Conservation (phyloP, 2,888 invertebrate species). For the Myopa testacea region DNA sequence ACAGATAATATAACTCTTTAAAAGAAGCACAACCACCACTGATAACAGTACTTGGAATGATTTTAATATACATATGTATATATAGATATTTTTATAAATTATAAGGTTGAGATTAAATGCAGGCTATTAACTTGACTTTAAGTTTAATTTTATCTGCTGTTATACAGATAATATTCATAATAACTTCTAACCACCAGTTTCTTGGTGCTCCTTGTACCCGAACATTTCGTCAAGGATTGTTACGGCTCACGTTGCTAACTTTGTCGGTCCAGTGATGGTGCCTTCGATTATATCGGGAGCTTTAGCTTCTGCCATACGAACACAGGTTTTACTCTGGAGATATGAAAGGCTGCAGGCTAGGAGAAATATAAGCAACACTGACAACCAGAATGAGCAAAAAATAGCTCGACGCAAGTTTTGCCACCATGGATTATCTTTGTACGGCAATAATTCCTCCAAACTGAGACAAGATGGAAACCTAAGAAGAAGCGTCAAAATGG, state of each 20-base stretch:
- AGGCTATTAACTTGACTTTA: no score
- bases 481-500: conserved; percentile 23
- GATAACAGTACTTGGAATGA: no score
- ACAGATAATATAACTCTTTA: no score
- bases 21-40: no score
- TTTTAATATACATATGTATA: no score
- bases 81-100: no score
- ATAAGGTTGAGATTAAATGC: no score
- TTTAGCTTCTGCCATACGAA: not conserved
- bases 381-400: conserved; percentile 70
- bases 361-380: conserved; percentile 69
- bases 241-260: conserved; percentile 9
- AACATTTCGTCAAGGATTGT: not conserved
- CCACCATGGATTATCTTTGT: conserved; percentile 70
- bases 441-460: conserved; percentile 70
- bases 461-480: conserved; percentile 65
- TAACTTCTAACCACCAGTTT: no score
- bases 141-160: no score
- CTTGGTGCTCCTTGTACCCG: no score
- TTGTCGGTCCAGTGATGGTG: not conserved
- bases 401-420: conserved; percentile 68
- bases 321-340: conserved; percentile 43
- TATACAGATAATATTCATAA: no score
- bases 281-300: not conserved
- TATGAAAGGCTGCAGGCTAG: conserved; percentile 68